phyloP scores from a whole-genome alignment of 1,140 invertebrate species.

The Eurosta solidaginis region DNA sequence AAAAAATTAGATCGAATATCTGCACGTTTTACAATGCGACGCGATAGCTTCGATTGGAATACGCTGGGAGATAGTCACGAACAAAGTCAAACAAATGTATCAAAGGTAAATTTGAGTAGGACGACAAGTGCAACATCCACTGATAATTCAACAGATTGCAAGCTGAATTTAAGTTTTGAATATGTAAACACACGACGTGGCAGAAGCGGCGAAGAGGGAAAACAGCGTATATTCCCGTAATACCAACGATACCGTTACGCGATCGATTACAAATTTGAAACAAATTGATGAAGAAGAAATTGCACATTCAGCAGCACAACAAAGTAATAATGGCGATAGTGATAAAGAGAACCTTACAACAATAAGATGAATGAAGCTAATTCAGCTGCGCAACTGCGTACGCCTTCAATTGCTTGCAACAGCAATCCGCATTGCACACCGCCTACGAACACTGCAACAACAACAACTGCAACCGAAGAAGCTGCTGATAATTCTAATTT shows the following conservation, averaged over 20 bases:
- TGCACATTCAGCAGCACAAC: not conserved
- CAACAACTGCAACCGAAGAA: conserved; percentile 36
- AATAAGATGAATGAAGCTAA: conserved; percentile 37
- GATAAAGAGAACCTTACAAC: conserved; percentile 50
- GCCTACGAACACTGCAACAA: too few species aligned
- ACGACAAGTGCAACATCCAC: conserved; percentile 33
- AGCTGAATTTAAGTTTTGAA: conserved; percentile 20
- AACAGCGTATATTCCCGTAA: not conserved
- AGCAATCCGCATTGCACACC: too few species aligned
- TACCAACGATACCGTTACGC: conserved; percentile 37
- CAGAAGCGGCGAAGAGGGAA: not conserved
- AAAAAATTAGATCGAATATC: conserved; percentile 47
- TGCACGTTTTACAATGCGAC: conserved; percentile 40
- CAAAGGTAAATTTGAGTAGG: not conserved
- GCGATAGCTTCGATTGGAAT: conserved; percentile 57
- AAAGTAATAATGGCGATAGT: conserved; percentile 29
- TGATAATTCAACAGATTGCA: conserved; percentile 25
- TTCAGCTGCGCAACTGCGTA: conserved; percentile 37
- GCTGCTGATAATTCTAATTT: not conserved
- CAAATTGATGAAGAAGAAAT: conserved; percentile 51
- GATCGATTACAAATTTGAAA: conserved; percentile 47
- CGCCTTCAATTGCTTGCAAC: conserved; percentile 44
- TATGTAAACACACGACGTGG: not conserved
- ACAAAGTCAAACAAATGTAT: not conserved
- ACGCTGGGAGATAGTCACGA: conserved; percentile 37